These are phyloP conservation scores for Anthonomus grandis DNA, from an alignment of 1,140 invertebrate species.

Conservation along the genomic window DNA sequence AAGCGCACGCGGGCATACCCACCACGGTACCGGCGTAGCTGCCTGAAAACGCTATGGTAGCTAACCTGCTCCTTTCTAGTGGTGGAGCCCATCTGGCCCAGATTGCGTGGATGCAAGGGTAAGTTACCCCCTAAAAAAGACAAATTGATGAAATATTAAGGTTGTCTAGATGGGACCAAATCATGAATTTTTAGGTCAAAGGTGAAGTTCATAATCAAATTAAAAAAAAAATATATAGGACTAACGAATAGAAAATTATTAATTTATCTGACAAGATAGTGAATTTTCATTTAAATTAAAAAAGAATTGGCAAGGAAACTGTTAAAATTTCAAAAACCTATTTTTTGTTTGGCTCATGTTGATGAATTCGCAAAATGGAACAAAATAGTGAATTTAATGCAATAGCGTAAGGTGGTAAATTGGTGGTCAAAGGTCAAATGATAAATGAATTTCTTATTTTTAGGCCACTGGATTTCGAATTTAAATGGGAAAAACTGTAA, in stretches of 20 bases:
- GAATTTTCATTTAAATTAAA: conserved; percentile 77
- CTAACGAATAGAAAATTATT: conserved; percentile 52
- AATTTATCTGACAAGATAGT: conserved; percentile 87
- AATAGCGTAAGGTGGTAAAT: too few species aligned
- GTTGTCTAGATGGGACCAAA: too few species aligned
- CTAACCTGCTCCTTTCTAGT: conserved; percentile 73
- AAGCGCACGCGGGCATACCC: conserved; percentile 72
- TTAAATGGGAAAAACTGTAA: too few species aligned
- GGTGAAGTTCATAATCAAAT: too few species aligned
- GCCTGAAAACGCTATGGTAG: conserved; percentile 79
- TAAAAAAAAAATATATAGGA: conserved; percentile 5
- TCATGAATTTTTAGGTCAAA: too few species aligned
- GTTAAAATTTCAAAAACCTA: conserved; percentile 67
- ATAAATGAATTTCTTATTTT: too few species aligned
- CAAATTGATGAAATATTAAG: not conserved
- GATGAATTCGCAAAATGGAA: too few species aligned
- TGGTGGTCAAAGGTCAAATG: too few species aligned
- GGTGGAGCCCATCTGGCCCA: conserved; percentile 86
- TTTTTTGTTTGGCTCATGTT: too few species aligned
- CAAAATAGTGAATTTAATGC: too few species aligned
- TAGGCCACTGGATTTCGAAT: too few species aligned
- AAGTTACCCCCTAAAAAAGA: conserved; percentile 80
- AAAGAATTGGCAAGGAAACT: conserved; percentile 76
- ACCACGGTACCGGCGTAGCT: conserved; percentile 80
- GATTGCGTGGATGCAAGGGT: conserved; percentile 84